Percentiles rank a stretch among this genome's conserved stretches.
phyloP scores from a whole-genome alignment of 1,140 invertebrate genomes.

The Akabosia matsudoensis region DNA sequence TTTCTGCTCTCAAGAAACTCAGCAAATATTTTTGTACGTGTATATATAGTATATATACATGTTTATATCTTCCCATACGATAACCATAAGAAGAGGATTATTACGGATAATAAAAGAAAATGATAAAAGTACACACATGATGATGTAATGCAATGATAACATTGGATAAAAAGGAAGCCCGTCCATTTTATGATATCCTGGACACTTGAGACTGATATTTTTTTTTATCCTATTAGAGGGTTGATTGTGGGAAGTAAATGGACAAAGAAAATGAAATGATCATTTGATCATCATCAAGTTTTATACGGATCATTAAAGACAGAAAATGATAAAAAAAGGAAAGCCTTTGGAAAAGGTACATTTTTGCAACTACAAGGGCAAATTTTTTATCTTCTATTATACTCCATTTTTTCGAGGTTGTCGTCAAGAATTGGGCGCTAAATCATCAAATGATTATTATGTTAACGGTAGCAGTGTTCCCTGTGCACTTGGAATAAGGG shows the following conservation, averaged over 20 bases:
- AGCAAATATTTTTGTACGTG: not conserved
- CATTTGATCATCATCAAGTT: not conserved
- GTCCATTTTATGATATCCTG: constrained; percentile 12
- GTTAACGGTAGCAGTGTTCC: not conserved
- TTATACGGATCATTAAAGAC: not conserved
- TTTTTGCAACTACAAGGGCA: too few species aligned
- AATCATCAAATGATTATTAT: not conserved
- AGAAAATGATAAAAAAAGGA: not conserved
- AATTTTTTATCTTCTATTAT: too few species aligned
- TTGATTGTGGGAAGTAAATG: not conserved
- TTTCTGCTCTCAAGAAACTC: not conserved
- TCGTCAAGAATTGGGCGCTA: not conserved
- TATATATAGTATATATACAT: not conserved
- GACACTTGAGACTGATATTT: constrained; percentile 3
- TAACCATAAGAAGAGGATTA: not conserved
- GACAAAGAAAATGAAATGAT: not conserved
- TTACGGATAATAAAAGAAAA: not conserved
- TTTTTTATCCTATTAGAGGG: constrained; percentile 12
- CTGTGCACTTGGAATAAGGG: too few species aligned
- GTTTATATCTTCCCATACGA: too few species aligned
- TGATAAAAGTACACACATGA: not conserved
- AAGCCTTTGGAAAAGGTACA: too few species aligned
- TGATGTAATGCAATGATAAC: not conserved
- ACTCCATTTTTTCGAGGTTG: not conserved
- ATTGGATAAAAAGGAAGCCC: constrained; percentile 6